Base-by-base conservation (phyloP, 2,113 vertebrate species). In the Gobiocypris rarus region DNA sequence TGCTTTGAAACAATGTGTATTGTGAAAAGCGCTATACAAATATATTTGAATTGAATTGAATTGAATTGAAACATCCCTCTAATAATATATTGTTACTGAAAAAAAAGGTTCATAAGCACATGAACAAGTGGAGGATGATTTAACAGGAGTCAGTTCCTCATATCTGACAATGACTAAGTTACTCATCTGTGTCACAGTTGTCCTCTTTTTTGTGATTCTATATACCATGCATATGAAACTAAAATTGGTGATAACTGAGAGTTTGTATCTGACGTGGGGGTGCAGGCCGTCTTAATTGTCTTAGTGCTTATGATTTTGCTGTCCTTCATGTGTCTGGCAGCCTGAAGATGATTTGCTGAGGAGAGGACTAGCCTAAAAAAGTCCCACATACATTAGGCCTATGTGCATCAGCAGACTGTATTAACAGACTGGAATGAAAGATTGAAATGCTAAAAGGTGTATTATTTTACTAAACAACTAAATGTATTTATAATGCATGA, bases 261-360 rank as follows among this genome's bases (percentile, higher is more conserved):
- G 43, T 76, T 76, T 65, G 14, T 65, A n/a, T n/a, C 4, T 56
- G 5, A 75, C 59, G 34, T n/a, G 13, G 3, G 4, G 14, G 19
- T 4, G 14, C 9, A 28, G 24, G 13, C 45, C 31, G 73, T 17
- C n/a, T 7, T 70, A 45, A 38, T 69, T 14, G 63, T 34, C 63
- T 65, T 31, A 8, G 26, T 65, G 61, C 28, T 17, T 17, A 19
- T 71, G 48, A 58, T 26, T 80, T 86, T 84, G n/a, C 87, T 70
- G 84, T 76, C 9, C 3, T 89, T 75, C 59, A 17, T 7, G 14
- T 89, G 80, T 88, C 88, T 1, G 91, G 87, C 0, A n/a, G 59
- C 17, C 13, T 90, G 85, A 86, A 74, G 90, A 45, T 89, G 45
- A 87, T 93, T 81, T 92, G 91, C 79, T 90, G 91, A 88, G 89